A percentile compares a stretch with the other conserved stretches of the same genome.
Evolutionary conservation across 1,140 invertebrate genomes (phyloP).

Genomic region (Asobara japonica): DNA sequence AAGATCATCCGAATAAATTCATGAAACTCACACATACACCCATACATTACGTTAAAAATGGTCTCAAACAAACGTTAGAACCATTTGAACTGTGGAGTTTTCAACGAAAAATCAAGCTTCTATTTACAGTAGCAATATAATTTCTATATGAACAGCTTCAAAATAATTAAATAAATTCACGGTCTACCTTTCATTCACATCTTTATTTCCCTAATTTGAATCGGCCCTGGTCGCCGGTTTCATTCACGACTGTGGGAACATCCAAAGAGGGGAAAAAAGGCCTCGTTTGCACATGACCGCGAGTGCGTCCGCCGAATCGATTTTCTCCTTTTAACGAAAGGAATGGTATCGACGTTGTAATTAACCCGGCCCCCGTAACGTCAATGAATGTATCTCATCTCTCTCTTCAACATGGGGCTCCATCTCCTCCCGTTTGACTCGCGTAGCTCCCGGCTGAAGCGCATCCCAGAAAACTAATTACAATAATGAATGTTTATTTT

Average conservation of each 20-base stretch:
- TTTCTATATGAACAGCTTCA: no score
- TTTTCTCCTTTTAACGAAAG: slow-evolving; percentile 26
- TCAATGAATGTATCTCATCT: slow-evolving; percentile 9
- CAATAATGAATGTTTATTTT: slow-evolving; percentile 45
- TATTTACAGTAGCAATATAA: no score
- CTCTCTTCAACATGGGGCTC: neutral
- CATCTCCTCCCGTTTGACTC: neutral
- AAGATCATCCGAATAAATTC: no score
- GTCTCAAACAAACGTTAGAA: no score
- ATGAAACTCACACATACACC: no score
- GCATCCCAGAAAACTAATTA: slow-evolving; percentile 40
- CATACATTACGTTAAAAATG: no score
- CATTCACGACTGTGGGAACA: slow-evolving; percentile 5
- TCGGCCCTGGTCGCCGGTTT: neutral
- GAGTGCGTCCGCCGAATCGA: neutral
- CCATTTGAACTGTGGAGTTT: no score
- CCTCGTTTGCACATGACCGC: neutral
- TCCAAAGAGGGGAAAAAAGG: neutral
- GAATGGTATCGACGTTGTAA: slow-evolving; percentile 25
- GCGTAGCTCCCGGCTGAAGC: neutral
- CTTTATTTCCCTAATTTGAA: no score
- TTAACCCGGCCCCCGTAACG: slow-evolving; percentile 19
- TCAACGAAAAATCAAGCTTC: no score
- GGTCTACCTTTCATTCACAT: no score
- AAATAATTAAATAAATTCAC: no score